These are phyloP conservation scores for Cistogaster globosa DNA, from an alignment of 2,888 invertebrate genomes.

Conservation along the genomic window DNA sequence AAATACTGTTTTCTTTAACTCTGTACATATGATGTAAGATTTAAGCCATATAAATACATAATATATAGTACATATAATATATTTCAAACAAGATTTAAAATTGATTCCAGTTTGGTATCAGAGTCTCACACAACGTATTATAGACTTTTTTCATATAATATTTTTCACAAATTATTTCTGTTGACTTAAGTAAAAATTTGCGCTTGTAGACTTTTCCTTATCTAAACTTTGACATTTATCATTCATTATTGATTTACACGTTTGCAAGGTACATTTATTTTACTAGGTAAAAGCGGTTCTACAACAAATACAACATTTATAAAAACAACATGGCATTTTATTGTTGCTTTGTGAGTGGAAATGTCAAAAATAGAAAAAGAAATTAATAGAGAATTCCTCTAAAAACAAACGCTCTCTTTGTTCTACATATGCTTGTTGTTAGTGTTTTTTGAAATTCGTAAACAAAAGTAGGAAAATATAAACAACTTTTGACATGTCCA, in stretches of 20 bases:
- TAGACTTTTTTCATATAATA: slow-evolving; percentile 14
- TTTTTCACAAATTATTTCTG: slow-evolving; percentile 37
- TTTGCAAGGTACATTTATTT: neutral
- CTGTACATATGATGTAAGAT: neutral
- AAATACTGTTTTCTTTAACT: neutral
- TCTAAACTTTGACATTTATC: slow-evolving; percentile 61
- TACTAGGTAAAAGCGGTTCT: too few relatives aligned
- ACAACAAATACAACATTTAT: too few relatives aligned
- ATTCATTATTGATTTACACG: neutral
- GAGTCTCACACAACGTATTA: neutral
- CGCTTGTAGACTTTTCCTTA: slow-evolving; percentile 58
- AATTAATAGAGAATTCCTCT: too few relatives aligned
- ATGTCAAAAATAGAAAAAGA: too few relatives aligned
- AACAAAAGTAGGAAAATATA: too few relatives aligned
- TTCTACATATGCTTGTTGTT: too few relatives aligned
- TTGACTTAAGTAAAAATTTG: slow-evolving; percentile 46
- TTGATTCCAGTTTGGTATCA: neutral
- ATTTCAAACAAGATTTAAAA: neutral
- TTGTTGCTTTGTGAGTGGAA: too few relatives aligned
- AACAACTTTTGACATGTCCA: too few relatives aligned
- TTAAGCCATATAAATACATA: neutral
- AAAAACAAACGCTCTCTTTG: too few relatives aligned
- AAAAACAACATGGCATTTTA: too few relatives aligned
- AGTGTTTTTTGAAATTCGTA: too few relatives aligned
- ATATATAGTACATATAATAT: too few relatives aligned